These are phyloP conservation scores for Oncopodura yosiiana DNA, from an alignment of 1,140 invertebrate genomes.

Conservation along the genomic window DNA sequence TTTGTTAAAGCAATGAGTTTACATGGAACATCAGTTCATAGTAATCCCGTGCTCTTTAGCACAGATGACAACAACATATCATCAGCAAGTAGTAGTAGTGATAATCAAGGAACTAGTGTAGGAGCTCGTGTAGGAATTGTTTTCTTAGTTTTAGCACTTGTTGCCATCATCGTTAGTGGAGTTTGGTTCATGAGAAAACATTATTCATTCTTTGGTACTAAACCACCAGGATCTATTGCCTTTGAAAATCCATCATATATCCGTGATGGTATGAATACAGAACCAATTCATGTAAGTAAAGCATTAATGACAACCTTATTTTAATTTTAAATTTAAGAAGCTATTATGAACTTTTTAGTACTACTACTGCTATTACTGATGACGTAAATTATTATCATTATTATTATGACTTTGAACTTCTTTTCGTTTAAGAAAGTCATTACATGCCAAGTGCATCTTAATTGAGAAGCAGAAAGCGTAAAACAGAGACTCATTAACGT, in stretches of 20 bases:
- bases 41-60: slow-evolving; percentile 59
- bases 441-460: no score
- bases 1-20: slow-evolving; percentile 71
- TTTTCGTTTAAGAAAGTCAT: no score
- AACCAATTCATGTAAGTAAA: slow-evolving; percentile 58
- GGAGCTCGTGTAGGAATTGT: slow-evolving; percentile 30
- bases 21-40: slow-evolving; percentile 62
- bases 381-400: no score
- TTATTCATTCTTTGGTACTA: slow-evolving; percentile 45
- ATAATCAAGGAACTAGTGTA: slow-evolving; percentile 20
- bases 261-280: slow-evolving; percentile 58
- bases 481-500: no score
- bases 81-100: slow-evolving; percentile 48
- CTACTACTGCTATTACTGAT: no score
- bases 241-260: slow-evolving; percentile 79
- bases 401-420: no score
- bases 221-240: slow-evolving; percentile 56
- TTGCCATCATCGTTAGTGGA: slow-evolving; percentile 53
- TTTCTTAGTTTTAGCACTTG: slow-evolving; percentile 37
- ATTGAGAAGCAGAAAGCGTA: no score
- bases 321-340: background rate
- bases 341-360: background rate
- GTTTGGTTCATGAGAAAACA: slow-evolving; percentile 57
- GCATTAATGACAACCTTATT: no score
- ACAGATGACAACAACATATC: slow-evolving; percentile 58